Percentiles rank a stretch among this genome's conserved stretches.
These are phyloP conservation scores for Cephus pygmeus DNA, from an alignment of 2,888 invertebrate genomes.

Conservation along the genomic window DNA sequence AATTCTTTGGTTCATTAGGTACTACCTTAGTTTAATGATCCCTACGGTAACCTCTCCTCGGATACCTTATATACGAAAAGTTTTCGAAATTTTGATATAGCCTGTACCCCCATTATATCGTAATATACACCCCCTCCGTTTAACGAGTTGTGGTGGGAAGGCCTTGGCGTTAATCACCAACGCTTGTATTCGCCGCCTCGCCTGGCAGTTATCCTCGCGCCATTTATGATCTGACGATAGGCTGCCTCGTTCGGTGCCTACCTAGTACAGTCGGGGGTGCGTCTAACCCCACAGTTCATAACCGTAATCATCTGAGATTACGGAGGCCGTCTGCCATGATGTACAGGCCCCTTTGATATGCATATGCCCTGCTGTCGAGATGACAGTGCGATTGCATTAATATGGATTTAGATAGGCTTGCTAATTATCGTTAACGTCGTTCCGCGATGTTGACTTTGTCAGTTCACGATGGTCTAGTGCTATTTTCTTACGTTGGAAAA, in stretches of 20 bases:
- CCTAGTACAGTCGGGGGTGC: slow-evolving; percentile 6
- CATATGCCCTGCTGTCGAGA: slow-evolving; percentile 12
- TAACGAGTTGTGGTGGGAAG: slow-evolving; percentile 25
- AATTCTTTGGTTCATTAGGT: too few species aligned
- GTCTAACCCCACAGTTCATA: slow-evolving; percentile 26
- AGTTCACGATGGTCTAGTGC: too few species aligned
- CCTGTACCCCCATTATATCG: slow-evolving; percentile 22
- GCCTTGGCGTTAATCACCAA: slow-evolving; percentile 30
- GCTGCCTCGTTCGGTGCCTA: slow-evolving; percentile 12
- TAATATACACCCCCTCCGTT: slow-evolving; percentile 24
- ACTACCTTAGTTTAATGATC: too few species aligned
- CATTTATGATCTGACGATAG: slow-evolving; percentile 34
- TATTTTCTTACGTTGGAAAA: too few species aligned
- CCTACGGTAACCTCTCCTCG: too few species aligned
- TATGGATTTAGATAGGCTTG: neutral
- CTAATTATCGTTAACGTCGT: slow-evolving; percentile 6
- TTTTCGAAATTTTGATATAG: slow-evolving; percentile 14
- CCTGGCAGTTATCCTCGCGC: slow-evolving; percentile 31
- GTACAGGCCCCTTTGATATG: slow-evolving; percentile 19
- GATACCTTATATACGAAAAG: neutral
- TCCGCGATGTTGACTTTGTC: too few species aligned
- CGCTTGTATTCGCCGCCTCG: slow-evolving; percentile 24
- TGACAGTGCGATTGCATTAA: slow-evolving; percentile 17
- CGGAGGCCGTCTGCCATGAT: slow-evolving; percentile 20
- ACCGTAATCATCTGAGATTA: slow-evolving; percentile 32